Base-by-base conservation (phyloP, 2,113 vertebrate species). In the Thermophis baileyi region DNA sequence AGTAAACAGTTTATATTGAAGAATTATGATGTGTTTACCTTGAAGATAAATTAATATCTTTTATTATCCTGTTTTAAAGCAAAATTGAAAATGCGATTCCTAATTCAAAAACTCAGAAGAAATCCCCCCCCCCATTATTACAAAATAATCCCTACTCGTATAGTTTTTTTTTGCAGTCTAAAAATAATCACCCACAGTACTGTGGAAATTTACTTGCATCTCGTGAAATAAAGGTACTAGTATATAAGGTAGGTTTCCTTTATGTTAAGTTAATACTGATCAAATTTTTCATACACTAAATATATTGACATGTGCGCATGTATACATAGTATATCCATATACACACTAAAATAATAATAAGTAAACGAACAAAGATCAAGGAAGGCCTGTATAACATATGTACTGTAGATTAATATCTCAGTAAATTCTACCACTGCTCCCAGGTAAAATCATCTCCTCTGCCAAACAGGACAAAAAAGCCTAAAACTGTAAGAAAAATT, bases 361-460 rank as follows among this genome's bases (percentile, higher is more conserved):
- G 18, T 49, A 49, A 60, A 53, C 9, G 35, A 25, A 49, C 30
- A 87, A 57, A 51, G 27, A 3, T 90, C 18, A 93, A 86, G n/a
- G 44, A 90, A 51, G 46, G 22, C 90, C 8, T 27, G n/a, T 86
- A 24, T 54, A 30, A 27, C 89, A 89, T 95, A 92, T 12, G 4
- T 69, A 89, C 18, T 20, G 27, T 93, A 44, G 51, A 90, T 91
- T 94, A 91, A 93, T 81, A 87, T 87, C 90, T 40, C 30, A 12
- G 55, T 0, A 24, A 90, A 16, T 91, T 85, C 98, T 99, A 99
- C 99, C 99, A 99, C 97, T 99, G 98, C 85, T 99, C 99, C 99
- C 99, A 99, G 97, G 98, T 98, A 94, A 99, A 99, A 96, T 99
- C 99, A 93, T 99, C 99, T 93, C 98, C 98, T 95, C 98, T 97